Evolutionary conservation across 1,140 invertebrate genomes (phyloP), one percentile per base, ranked within the genome.

Genomic region (Harpegnathos saltator): DNA sequence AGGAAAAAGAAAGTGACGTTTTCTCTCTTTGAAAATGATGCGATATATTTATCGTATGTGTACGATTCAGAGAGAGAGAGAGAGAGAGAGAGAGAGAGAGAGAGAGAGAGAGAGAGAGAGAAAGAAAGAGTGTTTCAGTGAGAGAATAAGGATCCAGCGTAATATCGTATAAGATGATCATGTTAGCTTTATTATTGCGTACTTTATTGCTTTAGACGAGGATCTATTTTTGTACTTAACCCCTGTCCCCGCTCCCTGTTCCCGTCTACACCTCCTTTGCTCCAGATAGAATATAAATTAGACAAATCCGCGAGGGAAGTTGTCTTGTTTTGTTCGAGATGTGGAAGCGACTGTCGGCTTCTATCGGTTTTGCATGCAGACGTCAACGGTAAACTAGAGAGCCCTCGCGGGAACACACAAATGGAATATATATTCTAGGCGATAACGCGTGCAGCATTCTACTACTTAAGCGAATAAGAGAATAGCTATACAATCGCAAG

Each of bases 191-290:
- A 44, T 54, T 77, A 24, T 50, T 68, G 68, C 15, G 44, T 54
- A 54, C 52, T 77, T 44, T 14, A 62, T 54, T 5, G 29, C 48
- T 54, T 11, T 52, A 77, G 17, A 52, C 17, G 62, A 77, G 29
- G 17, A 66, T 54, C 38, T 44, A 77, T 19, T 77, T 77, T 68
- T 77, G 74, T 77, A 77, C 74, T 77, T 77, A 77, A 77, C 74
- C 62, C 7, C 38, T 9, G 38, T 44, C 3, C 38, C 38, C 38
- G 3, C 0, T 44, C 11, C 38, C 38, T 9, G 38, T 9, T 9
- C 38, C 38, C 7, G 38, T 44, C 38, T 0, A 44, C 38, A 44
- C 38, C 38, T n/a, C 9, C 38, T 44, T 44, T 44, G 7, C 3
- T 9, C 38, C 38, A 54, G 33, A 33, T 77, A 52, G 19, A 66